Base-by-base conservation (phyloP, 2,113 vertebrate species). In the Jaculus jaculus region DNA sequence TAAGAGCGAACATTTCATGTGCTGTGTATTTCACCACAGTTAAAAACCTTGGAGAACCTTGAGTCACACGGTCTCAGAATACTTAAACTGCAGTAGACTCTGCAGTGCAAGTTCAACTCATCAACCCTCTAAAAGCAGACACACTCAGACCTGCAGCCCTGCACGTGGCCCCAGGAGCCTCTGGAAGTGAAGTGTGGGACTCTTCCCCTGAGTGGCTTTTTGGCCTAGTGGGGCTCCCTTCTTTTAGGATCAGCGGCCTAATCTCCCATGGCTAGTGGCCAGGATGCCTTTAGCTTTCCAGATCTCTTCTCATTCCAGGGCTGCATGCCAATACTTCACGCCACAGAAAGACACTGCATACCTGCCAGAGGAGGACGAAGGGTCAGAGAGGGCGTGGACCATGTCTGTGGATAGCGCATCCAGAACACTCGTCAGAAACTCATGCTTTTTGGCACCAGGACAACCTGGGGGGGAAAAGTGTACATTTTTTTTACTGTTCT, bases 341-440 rank as follows among this genome's bases (percentile, higher is more conserved):
- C 68, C 4, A 2, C 0, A 0, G 1, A 0, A 0, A 3, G 3
- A 13, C 1, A 6, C 54, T 80, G 89, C 98, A 20, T 96, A 99
- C 99, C 99, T 99, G 98, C 98, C 98, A 0, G 99, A 98, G 6
- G 99, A 98, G 21, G 99, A 94, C 0, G 98, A 97, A 32, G 99
- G 99, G 96, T 99, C 99, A 20, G 99, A 99, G 82, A 99, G 99
- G 0, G 99, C 99, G 0, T 99, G 99, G 73, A 99, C 99, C 99
- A 99, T 99, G 97, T 99, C 99, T 2, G 99, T 99, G 79, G 99
- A 99, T 74, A 99, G 95, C 0, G 99, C 99, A 6, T 99, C 99
- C 97, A 99, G 98, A 92, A 99, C 98, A 85, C 99, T 99, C 0
- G 99, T 99, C 96, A 99, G 98, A 93, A 99, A 99, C 95, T 99